Conservation (phyloP, 2,113 vertebrate species). For the Heloderma charlesbogerti region DNA sequence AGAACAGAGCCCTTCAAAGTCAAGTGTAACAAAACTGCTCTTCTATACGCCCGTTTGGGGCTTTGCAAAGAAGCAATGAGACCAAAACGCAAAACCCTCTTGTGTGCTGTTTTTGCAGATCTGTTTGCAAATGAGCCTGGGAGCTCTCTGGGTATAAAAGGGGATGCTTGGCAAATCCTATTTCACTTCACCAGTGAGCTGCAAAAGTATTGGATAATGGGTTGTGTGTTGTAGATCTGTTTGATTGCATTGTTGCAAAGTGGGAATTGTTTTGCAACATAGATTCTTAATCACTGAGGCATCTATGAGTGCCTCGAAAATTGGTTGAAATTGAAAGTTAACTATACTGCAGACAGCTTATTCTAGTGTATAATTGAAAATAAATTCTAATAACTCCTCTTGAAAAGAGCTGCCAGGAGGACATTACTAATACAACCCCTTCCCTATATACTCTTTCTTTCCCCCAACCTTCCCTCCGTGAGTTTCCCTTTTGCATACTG, state of each 20-base stretch:
- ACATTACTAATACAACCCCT: conserved; percentile 70
- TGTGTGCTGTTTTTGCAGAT: conserved; percentile 65
- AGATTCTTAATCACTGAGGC: conserved; percentile 87
- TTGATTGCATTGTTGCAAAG: conserved; percentile 86
- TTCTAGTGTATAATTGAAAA: conserved; percentile 89
- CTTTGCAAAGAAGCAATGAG: not conserved
- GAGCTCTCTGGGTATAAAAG: conserved; percentile 61
- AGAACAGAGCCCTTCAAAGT: not conserved
- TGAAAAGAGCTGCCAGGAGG: conserved; percentile 76
- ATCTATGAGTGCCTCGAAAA: conserved; percentile 85
- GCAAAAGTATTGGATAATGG: conserved; percentile 80
- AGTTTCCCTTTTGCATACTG: conserved; percentile 40
- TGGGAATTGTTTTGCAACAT: conserved; percentile 88
- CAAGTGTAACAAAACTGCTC: conserved; percentile 19
- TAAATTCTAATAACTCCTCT: conserved; percentile 87
- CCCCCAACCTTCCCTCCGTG: conserved; percentile 5
- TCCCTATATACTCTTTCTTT: conserved; percentile 26
- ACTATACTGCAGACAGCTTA: conserved; percentile 84
- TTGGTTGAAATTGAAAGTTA: conserved; percentile 87
- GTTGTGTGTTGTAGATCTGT: conserved; percentile 86
- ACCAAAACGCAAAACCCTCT: conserved; percentile 19
- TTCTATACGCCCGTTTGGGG: conserved; percentile 10
- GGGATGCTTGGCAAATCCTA: conserved; percentile 77
- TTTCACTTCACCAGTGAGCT: conserved; percentile 81
- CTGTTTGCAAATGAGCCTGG: conserved; percentile 78